phyloP scores from a whole-genome alignment of 1,140 invertebrate species.

The Euglossa dilemma region DNA sequence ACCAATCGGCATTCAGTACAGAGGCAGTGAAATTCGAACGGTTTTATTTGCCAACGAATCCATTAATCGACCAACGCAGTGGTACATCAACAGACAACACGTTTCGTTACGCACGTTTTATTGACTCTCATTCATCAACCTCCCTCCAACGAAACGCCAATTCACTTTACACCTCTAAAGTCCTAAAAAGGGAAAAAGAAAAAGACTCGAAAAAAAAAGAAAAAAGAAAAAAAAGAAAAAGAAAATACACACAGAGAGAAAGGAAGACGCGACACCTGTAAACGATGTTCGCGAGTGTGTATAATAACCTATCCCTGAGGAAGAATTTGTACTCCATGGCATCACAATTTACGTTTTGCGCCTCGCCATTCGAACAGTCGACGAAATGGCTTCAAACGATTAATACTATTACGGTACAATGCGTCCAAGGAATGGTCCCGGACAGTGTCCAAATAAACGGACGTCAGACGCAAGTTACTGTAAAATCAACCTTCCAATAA shows the following conservation, averaged over 20 bases:
- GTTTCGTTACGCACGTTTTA: conserved; percentile 44
- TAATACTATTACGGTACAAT: conserved; percentile 49
- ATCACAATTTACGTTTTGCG: background rate
- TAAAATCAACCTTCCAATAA: background rate
- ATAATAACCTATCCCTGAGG: conserved; percentile 54
- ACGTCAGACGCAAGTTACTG: background rate
- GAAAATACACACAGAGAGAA: background rate
- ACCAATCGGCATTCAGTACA: background rate
- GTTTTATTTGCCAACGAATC: conserved; percentile 15
- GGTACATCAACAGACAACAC: conserved; percentile 56
- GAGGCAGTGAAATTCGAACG: background rate
- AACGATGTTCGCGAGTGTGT: background rate
- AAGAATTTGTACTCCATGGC: conserved; percentile 53
- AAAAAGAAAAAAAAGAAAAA: background rate
- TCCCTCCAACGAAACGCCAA: background rate
- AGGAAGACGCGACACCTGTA: background rate
- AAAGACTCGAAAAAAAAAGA: too few relatives aligned
- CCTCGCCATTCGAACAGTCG: background rate
- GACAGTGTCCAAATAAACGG: background rate
- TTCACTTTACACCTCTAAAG: conserved; percentile 4
- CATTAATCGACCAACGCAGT: conserved; percentile 12
- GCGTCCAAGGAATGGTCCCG: conserved; percentile 1
- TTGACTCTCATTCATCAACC: conserved; percentile 38
- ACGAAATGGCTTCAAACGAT: conserved; percentile 13
- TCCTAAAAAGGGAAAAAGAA: background rate